A percentile compares a stretch with the other conserved stretches of the same genome.
phyloP scores from a whole-genome alignment of 2,888 invertebrate genomes.

The Drosophila mimica region DNA sequence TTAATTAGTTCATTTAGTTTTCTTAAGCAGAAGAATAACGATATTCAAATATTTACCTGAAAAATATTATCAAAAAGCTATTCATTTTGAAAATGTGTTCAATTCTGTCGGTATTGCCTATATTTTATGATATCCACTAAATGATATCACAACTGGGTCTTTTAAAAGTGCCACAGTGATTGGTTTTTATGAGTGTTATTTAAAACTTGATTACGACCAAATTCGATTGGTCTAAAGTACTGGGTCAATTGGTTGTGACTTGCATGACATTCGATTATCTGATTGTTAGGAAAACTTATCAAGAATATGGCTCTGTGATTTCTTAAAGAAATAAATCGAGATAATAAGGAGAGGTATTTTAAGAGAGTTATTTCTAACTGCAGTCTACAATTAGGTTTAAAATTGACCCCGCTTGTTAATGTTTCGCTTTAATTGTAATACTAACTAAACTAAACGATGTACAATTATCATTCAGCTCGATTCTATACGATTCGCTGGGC shows the following conservation, averaged over 20 bases:
- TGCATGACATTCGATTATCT: not conserved
- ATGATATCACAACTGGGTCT: not conserved
- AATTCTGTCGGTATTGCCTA: not conserved
- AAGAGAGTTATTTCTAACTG: not conserved
- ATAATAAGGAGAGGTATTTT: not conserved
- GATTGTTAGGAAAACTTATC: not conserved
- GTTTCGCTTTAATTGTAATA: slow-evolving; percentile 3
- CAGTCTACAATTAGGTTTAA: not conserved
- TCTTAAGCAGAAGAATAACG: too few relatives aligned
- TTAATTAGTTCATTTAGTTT: not conserved
- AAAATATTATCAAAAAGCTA: too few relatives aligned
- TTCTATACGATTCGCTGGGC: not conserved
- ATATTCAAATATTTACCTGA: too few relatives aligned
- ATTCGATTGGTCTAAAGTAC: not conserved
- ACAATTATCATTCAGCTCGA: slow-evolving; percentile 3
- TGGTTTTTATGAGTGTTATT: not conserved
- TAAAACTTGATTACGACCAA: not conserved
- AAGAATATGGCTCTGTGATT: not conserved
- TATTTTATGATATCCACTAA: not conserved
- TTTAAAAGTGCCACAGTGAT: not conserved
- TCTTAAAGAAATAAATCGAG: not conserved
- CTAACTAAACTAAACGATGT: not conserved
- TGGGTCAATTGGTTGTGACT: not conserved
- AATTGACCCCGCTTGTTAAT: not conserved
- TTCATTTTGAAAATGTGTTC: not conserved